Percentiles rank a stretch among this genome's conserved stretches.
These are phyloP conservation scores for Petrolisthes manimaculis DNA, from an alignment of 2,888 invertebrate species.

Conservation along the genomic window DNA sequence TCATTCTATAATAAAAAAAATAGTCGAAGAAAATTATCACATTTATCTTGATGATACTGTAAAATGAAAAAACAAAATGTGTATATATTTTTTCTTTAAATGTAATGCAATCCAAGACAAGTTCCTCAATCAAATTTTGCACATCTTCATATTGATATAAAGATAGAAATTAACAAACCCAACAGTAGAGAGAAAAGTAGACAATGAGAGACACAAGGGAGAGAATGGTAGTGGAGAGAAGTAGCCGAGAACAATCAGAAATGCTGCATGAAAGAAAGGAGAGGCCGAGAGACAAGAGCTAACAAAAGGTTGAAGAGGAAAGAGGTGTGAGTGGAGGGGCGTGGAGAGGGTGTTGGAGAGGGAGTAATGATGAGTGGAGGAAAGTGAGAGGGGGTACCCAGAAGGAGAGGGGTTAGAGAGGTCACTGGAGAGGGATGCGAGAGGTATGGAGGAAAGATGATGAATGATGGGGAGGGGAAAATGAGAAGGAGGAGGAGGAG, in stretches of 20 bases:
- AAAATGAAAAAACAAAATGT: too few species aligned
- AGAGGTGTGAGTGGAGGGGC: neutral
- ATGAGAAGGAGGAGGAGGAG: slow-evolving; percentile 25
- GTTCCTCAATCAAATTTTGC: too few species aligned
- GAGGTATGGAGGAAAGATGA: slow-evolving; percentile 9
- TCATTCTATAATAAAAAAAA: too few species aligned
- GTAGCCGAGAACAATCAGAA: neutral
- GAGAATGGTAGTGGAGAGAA: neutral
- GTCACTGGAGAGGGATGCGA: neutral
- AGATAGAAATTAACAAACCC: too few species aligned
- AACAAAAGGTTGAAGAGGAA: neutral
- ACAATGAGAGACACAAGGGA: neutral
- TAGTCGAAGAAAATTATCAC: too few species aligned
- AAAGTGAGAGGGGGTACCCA: neutral
- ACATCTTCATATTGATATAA: too few species aligned
- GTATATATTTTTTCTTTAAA: too few species aligned
- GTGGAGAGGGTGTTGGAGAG: neutral
- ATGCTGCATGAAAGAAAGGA: neutral
- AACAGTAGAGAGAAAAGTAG: neutral
- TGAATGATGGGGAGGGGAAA: slow-evolving; percentile 3
- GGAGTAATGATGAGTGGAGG: neutral
- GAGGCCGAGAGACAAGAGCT: neutral
- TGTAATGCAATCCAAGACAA: too few species aligned
- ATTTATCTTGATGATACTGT: too few species aligned
- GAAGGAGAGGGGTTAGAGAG: neutral